Percentiles rank a stretch among this genome's conserved stretches.
phyloP scores from a whole-genome alignment of 2,797 vertebrate species.

The Rhynchonycteris naso region DNA sequence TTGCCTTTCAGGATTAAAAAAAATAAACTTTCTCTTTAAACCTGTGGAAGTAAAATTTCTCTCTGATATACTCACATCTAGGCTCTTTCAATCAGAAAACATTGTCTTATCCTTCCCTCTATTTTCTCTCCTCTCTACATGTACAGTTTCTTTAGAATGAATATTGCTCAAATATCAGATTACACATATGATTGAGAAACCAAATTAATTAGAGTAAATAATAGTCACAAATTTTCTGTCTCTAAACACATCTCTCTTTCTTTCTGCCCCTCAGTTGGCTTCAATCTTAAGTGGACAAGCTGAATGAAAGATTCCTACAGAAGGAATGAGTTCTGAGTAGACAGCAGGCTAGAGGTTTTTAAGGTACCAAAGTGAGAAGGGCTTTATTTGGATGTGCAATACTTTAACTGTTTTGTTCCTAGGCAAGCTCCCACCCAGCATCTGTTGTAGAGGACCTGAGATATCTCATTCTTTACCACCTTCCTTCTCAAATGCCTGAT shows the following conservation, averaged over 20 bases:
- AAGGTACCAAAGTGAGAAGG: not conserved
- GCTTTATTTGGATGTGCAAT: not conserved
- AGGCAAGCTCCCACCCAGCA: not conserved
- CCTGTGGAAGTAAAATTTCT: not conserved
- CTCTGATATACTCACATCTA: not conserved
- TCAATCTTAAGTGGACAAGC: not conserved
- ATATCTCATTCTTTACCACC: not conserved
- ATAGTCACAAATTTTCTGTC: not conserved
- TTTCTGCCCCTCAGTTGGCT: not conserved
- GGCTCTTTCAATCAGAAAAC: not conserved
- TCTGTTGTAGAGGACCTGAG: not conserved
- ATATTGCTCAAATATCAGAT: not conserved
- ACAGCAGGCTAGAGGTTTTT: not conserved
- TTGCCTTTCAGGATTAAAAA: not conserved
- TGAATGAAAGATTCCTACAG: not conserved
- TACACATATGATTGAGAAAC: not conserved
- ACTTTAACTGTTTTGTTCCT: not conserved
- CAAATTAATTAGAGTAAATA: conserved; percentile 23
- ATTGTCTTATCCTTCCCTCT: not conserved
- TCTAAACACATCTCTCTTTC: not conserved
- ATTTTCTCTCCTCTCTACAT: not conserved
- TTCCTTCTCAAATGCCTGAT: not conserved
- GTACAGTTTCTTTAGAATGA: not conserved
- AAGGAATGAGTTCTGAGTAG: not conserved
- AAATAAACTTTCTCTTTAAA: not conserved